These are phyloP conservation scores for Rhea americana DNA, from an alignment of 2,113 vertebrate genomes.

Conservation along the genomic window DNA sequence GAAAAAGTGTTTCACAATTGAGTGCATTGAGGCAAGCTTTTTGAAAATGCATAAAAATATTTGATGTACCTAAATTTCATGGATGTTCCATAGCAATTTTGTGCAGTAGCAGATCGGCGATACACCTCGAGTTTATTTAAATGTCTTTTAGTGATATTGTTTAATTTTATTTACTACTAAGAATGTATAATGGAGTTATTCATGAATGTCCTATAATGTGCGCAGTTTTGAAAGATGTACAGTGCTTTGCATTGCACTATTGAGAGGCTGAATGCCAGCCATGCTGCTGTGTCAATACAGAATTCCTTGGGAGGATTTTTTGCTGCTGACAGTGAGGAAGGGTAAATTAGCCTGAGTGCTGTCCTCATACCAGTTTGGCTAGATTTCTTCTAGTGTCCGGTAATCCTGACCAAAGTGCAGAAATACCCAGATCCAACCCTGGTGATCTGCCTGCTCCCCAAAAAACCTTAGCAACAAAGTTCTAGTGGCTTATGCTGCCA, in stretches of 20 bases:
- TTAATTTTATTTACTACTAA: background rate
- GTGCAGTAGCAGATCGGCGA: background rate
- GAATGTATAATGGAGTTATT: background rate
- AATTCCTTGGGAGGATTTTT: background rate
- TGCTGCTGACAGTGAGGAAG: background rate
- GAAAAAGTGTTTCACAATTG: background rate
- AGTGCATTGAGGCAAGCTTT: background rate
- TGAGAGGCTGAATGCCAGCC: fast-evolving
- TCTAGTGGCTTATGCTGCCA: background rate
- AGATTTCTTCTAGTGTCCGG: background rate
- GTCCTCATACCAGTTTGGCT: background rate
- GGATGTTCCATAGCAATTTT: too few species aligned
- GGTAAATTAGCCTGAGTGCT: background rate
- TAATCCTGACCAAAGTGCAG: background rate
- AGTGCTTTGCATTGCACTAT: background rate
- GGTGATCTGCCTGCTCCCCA: background rate
- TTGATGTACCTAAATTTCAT: background rate
- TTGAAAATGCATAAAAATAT: background rate
- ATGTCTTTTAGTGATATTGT: background rate
- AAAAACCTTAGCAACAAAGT: background rate
- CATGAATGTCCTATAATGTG: background rate
- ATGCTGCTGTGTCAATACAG: background rate
- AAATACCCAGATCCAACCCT: background rate
- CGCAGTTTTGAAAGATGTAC: background rate
- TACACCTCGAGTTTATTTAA: background rate